Base-by-base conservation (phyloP, 2,113 vertebrate genomes). In the Sinosuthora webbiana region DNA sequence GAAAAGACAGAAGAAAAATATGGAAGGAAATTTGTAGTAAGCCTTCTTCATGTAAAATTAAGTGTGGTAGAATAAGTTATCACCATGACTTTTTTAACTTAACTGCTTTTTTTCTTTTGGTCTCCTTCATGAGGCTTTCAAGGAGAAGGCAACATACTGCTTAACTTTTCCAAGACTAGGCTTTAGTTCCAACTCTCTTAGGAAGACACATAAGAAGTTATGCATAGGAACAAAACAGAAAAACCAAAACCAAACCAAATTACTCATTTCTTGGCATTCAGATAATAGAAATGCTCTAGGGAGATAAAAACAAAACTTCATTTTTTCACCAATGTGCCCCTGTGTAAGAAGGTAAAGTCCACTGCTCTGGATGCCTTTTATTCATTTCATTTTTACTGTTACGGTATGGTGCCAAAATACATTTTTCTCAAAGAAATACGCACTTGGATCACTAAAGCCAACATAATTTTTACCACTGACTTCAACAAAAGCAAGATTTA, bases 231-330 rank as follows among this genome's bases (percentile, higher is more conserved):
- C 0, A 4, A 86, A 92, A 88, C 81, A 75, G 35, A 53, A 88
- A 55, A 91, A 62, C 22, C 37, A 35, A 49, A 89, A 21, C 13
- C 49, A 59, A 89, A 52, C 28, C 18, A n/a, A 88, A 69, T 80
- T 63, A 90, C 42, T 94, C 6, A 93, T 74, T 96, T 65, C 88
- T 93, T 94, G 95, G 92, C 88, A 62, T 65, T 81, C 79, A 45
- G 37, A 68, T 50, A 89, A 82, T 9, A 94, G 37, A 68, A 90
- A 78, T 39, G 30, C 52, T 92, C 55, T 27, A 39, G 35, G 68
- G 35, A 93, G 56, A 83, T 31, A 92, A 74, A 92, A 91, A 62
- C 39, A 83, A 71, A 83, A 37, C 35, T 70, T 70, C 15, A 67
- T 4, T 86, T 80, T 55, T 76, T 47, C 42, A 77, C 17, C 55